Evolutionary conservation across 2,797 vertebrate genomes (phyloP), one percentile per base, ranked within the genome.

Genomic region (Pantherophis alleghaniensis): DNA sequence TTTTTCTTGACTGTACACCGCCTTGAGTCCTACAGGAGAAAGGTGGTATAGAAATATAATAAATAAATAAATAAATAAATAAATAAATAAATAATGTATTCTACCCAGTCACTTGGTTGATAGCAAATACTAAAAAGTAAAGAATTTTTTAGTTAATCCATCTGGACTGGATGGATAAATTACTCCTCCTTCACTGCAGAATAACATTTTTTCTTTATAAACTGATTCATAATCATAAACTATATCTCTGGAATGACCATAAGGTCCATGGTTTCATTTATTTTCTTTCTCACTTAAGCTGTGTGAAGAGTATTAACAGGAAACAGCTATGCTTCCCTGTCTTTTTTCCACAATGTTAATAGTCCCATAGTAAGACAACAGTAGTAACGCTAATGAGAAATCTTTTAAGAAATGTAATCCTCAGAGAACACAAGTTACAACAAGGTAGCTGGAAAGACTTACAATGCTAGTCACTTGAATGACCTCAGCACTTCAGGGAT

Each of bases 121-220:
- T 74, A 53, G 12, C 7, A 69, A 47, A 61, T 60, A n/a, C n/a
- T 66, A 55, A 66, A 53, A 89, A 6, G 2, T 87, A n/a, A 28
- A 87, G 51, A 91, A 32, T 87, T 32, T 55, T 94, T 93, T 74
- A 93, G 86, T 63, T 28, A 91, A 91, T 93, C 88, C 51, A 91
- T 94, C 61, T 89, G 93, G 92, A 94, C 79, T 89, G 91, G 86
- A 95, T 61, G 83, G 86, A 92, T 93, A 93, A 90, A 42, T 57
- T 69, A 26, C 14, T 92, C 74, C 2, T 0, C 88, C 92, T 91
- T 91, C 88, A 0, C 55, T 53, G 74, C 91, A 66, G 51, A 89
- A 66, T 57, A 28, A 42, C 92, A 83, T 37, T 37, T 86, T 86
- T 90, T 88, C 86, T 32, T 0, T 79, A 89, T 18, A 93, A 90